Evolutionary conservation across 2,888 invertebrate genomes (phyloP).

Genomic region (Petrophora chlorosata): DNA sequence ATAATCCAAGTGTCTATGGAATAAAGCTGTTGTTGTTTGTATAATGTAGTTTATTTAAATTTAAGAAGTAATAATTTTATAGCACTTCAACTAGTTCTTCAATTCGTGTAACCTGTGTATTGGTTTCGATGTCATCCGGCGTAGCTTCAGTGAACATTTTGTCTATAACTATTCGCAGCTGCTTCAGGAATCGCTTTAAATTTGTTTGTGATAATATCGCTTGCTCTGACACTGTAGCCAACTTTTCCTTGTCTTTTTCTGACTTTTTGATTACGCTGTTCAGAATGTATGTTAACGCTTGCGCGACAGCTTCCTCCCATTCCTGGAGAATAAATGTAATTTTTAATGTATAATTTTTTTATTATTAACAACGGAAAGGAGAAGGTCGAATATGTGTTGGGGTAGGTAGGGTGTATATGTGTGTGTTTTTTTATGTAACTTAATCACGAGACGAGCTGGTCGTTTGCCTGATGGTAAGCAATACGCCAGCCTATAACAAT

Average conservation of each 20-base stretch:
- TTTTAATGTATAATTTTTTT: conserved; percentile 5
- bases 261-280: conserved; percentile 86
- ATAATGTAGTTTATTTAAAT: conserved; percentile 52
- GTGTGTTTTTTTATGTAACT: too few relatives aligned
- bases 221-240: conserved; percentile 78
- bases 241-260: conserved; percentile 85
- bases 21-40: conserved; percentile 64
- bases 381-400: too few relatives aligned
- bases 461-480: too few relatives aligned
- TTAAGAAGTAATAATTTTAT: conserved; percentile 43
- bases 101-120: conserved; percentile 54
- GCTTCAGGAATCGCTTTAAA: conserved; percentile 72
- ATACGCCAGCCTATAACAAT: too few relatives aligned
- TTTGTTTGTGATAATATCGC: conserved; percentile 71
- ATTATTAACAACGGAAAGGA: too few relatives aligned
- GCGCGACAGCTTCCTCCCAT: conserved; percentile 91
- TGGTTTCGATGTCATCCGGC: conserved; percentile 35
- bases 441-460: too few relatives aligned
- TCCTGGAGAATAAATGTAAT: conserved; percentile 76
- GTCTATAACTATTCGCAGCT: conserved; percentile 66
- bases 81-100: conserved; percentile 75
- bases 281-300: conserved; percentile 85
- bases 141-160: conserved; percentile 56
- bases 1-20: conserved; percentile 37
- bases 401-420: too few relatives aligned